Percentiles rank a stretch among this genome's conserved stretches.
Conservation (phyloP, 2,888 invertebrate genomes). For the Microplitis deprimator region DNA sequence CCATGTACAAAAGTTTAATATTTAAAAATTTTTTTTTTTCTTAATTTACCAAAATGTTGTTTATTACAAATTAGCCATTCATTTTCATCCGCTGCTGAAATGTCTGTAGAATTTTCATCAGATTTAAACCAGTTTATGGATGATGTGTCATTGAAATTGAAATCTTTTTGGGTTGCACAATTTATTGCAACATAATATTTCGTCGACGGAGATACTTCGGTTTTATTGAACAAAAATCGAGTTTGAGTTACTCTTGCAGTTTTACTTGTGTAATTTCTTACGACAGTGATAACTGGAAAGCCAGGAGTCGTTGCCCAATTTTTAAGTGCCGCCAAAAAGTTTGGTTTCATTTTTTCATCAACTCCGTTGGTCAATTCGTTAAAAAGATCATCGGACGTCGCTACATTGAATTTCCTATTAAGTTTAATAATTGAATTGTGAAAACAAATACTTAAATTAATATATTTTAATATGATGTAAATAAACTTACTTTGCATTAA, state of each 20-base stretch:
- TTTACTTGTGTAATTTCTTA: constrained; percentile 71
- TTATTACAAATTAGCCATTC: constrained; percentile 79
- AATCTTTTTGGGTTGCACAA: constrained; percentile 48
- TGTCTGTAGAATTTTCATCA: constrained; percentile 55
- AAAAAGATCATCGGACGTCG: constrained; percentile 73
- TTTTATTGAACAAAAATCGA: constrained; percentile 49
- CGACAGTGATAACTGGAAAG: constrained; percentile 77
- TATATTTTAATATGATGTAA: constrained; percentile 58
- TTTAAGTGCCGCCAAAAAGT: constrained; percentile 59
- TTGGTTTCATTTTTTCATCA: constrained; percentile 36
- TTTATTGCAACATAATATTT: constrained; percentile 65
- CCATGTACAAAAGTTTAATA: no score
- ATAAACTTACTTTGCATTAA: constrained; percentile 61
- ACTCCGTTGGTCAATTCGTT: neutral
- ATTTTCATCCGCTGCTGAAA: constrained; percentile 65
- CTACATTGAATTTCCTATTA: constrained; percentile 59
- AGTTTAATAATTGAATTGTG: constrained; percentile 9
- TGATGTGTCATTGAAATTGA: constrained; percentile 72
- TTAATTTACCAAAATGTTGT: constrained; percentile 75
- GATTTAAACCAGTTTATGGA: constrained; percentile 73
- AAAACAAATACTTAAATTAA: constrained; percentile 65
- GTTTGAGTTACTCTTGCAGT: constrained; percentile 72
- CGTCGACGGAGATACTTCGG: constrained; percentile 3
- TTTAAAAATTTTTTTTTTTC: no score
- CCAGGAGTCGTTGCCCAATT: constrained; percentile 80